Evolutionary conservation across 2,888 invertebrate species (phyloP), one percentile per base, ranked within the genome.

Genomic region (Tenthredo livida): DNA sequence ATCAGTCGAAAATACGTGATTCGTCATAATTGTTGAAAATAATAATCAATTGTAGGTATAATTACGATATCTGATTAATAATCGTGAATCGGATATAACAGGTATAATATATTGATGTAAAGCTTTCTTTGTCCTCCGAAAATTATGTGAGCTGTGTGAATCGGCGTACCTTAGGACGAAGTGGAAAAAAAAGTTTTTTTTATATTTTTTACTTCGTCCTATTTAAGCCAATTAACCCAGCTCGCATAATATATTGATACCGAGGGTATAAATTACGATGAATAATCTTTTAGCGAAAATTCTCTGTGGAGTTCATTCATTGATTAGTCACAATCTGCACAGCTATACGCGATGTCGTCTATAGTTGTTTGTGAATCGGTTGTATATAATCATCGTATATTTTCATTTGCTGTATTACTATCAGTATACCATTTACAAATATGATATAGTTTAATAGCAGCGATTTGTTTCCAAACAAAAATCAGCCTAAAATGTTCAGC

Each of bases 351-450:
- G 72, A 72, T 72, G 40, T 72, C n/a, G n/a, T n/a, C 29, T 33
- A 33, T 43, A 43, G 43, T 40, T 73, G 72, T 73, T 73, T 21
- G 72, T 2, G 9, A 21, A 43, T 73, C 43, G 10, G 10, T 73
- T 2, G 21, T 37, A 37, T 37, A 37, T 70, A n/a, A 25, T 61
- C 5, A 61, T 61, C n/a, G 37, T 37, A 37, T 37, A 70, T 43
- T 29, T 43, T 21, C 12, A 43, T 21, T 21, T 2, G 43, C 40
- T 73, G 43, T 43, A 25, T 12, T 43, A 73, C 72, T 73, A 73
- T 73, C 72, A 21, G 72, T 73, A 73, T 73, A 37, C 37, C 37
- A 70, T 37, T 61, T 61, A 33, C 67, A 1, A 29, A 25, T 73
- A 43, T 73, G 10, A 25, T 43, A 12, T 73, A 21, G 17, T 37